Evolutionary conservation across 2,113 vertebrate species (phyloP).

Genomic region (Noturus placidus): DNA sequence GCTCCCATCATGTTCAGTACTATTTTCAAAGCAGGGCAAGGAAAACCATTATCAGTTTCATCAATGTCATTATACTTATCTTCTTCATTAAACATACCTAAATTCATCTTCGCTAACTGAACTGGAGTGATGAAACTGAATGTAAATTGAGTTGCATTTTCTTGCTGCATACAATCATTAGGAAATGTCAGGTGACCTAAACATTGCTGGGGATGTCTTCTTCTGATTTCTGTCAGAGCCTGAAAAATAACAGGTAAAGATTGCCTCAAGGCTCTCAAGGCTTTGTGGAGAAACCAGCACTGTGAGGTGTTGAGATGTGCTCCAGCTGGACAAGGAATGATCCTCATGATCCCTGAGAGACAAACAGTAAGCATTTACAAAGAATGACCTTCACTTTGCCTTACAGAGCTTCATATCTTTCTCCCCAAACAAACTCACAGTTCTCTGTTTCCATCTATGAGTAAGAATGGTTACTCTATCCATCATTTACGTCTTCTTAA

Average conservation of each 20-base stretch:
- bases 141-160: neutral
- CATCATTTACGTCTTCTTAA: conserved; percentile 10
- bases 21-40: conserved; percentile 51
- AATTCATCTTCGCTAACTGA: conserved; percentile 28
- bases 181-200: neutral
- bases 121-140: neutral
- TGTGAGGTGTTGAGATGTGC: conserved; percentile 31
- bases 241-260: conserved; percentile 31
- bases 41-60: conserved; percentile 54
- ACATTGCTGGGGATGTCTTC: neutral
- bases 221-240: conserved; percentile 30
- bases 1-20: conserved; percentile 57
- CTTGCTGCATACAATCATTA: neutral
- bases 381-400: conserved; percentile 28
- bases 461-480: conserved; percentile 9
- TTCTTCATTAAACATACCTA: conserved; percentile 52
- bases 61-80: conserved; percentile 52
- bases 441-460: conserved; percentile 10
- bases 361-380: conserved; percentile 27
- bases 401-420: conserved; percentile 13
- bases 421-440: conserved; percentile 2
- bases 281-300: conserved; percentile 32
- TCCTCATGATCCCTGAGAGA: neutral
- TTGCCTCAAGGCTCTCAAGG: conserved; percentile 6
- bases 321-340: conserved; percentile 27